phyloP scores from a whole-genome alignment of 2,113 vertebrate species.

The Micromys minutus region DNA sequence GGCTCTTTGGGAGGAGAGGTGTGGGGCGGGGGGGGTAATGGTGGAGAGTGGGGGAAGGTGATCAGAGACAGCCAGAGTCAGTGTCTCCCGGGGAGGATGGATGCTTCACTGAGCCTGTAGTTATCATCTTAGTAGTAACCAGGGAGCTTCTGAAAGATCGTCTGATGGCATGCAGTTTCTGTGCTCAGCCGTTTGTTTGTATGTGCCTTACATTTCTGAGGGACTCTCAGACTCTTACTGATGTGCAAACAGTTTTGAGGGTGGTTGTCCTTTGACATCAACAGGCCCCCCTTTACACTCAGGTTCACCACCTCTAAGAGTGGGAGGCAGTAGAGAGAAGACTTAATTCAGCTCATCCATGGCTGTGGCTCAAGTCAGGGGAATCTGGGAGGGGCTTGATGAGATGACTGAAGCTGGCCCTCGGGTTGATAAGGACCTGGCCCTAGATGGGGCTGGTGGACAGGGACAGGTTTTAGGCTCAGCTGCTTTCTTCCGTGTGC shows the following conservation, averaged over 20 bases:
- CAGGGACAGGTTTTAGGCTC: background rate
- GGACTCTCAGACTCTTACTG: constrained; percentile 7
- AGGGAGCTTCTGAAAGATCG: background rate
- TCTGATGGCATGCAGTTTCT: background rate
- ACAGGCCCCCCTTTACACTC: background rate
- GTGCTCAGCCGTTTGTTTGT: background rate
- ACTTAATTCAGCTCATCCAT: background rate
- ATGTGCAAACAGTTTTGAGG: background rate
- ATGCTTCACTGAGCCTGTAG: background rate
- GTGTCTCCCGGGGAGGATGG: background rate
- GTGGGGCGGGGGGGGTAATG: no score
- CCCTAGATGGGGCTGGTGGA: background rate
- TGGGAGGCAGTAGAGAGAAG: background rate
- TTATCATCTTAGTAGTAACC: background rate
- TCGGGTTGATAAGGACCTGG: accelerated
- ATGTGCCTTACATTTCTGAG: background rate
- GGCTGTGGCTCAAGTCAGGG: background rate
- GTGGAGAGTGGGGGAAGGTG: background rate
- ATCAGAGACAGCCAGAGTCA: background rate
- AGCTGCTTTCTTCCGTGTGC: background rate
- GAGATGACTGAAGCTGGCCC: background rate
- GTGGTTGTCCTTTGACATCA: background rate
- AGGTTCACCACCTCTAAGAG: background rate
- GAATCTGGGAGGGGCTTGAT: background rate
- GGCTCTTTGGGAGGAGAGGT: no score